phyloP scores from a whole-genome alignment of 2,888 invertebrate genomes.

The Sussaba pulchella region DNA sequence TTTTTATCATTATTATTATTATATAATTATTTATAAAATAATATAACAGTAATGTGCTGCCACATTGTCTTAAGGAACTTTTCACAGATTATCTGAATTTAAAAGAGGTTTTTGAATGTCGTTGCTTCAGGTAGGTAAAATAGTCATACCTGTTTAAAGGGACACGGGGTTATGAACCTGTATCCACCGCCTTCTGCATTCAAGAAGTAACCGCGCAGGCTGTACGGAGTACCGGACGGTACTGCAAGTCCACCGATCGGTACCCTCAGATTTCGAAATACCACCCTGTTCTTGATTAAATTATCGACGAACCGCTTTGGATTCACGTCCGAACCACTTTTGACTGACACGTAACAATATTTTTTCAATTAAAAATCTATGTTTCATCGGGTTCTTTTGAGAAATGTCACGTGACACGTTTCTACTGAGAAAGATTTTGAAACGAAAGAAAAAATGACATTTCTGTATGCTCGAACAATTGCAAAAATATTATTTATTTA shows the following conservation, averaged over 20 bases:
- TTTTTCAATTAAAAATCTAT: not conserved
- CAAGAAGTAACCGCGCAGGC: constrained; percentile 67
- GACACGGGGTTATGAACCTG: constrained; percentile 68
- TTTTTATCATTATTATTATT: too few relatives aligned
- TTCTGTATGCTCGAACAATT: not conserved
- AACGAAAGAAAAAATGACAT: not conserved
- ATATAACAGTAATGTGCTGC: too few relatives aligned
- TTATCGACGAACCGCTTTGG: constrained; percentile 57
- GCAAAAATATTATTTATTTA: too few relatives aligned
- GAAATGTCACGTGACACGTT: not conserved
- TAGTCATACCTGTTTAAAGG: constrained; percentile 67
- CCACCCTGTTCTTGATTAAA: constrained; percentile 54
- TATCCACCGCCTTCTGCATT: constrained; percentile 64
- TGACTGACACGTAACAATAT: constrained; percentile 35
- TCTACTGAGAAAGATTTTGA: not conserved
- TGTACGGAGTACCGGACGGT: constrained; percentile 62
- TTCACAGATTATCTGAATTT: not conserved
- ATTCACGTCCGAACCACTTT: constrained; percentile 34
- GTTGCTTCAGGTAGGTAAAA: not conserved
- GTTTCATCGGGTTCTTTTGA: not conserved
- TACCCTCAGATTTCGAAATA: constrained; percentile 65
- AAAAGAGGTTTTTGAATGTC: constrained; percentile 12
- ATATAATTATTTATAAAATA: too few relatives aligned
- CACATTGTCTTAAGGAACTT: not conserved
- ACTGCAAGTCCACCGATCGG: constrained; percentile 63